Conservation (phyloP, 2,888 invertebrate species). For the Tinea pellionella region DNA sequence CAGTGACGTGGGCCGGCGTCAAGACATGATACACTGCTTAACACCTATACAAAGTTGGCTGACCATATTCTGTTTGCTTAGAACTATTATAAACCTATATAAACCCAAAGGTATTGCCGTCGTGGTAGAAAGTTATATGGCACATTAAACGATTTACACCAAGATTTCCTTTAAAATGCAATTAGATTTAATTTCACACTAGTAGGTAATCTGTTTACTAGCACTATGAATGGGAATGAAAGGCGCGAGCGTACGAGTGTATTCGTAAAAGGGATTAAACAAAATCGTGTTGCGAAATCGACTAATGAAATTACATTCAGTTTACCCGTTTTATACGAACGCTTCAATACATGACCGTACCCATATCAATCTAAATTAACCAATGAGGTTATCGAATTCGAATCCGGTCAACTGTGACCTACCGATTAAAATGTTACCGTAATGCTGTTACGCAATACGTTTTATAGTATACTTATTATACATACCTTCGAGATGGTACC, state of each 20-base stretch:
- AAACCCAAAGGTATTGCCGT: too few relatives aligned
- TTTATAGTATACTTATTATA: neutral
- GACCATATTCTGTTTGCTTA: too few relatives aligned
- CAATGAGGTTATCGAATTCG: slow-evolving; percentile 25
- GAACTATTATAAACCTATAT: too few relatives aligned
- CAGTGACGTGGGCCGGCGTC: slow-evolving; percentile 47
- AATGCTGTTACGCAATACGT: slow-evolving; percentile 42
- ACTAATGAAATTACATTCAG: slow-evolving; percentile 10
- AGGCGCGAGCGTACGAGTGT: slow-evolving; percentile 12
- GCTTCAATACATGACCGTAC: slow-evolving; percentile 6
- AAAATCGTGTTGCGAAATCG: slow-evolving; percentile 31
- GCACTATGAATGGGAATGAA: neutral
- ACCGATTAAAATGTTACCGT: slow-evolving; percentile 52
- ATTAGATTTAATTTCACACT: neutral
- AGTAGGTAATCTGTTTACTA: too few relatives aligned
- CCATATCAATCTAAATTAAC: slow-evolving; percentile 13
- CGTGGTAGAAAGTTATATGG: too few relatives aligned
- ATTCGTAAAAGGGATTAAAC: slow-evolving; percentile 43
- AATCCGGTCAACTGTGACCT: slow-evolving; percentile 41
- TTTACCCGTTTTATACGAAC: neutral
- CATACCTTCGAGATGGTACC: slow-evolving; percentile 26
- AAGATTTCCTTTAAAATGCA: too few relatives aligned
- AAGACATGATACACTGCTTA: slow-evolving; percentile 61
- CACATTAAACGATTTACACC: too few relatives aligned
- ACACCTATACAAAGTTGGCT: neutral